Percentiles rank a stretch among this genome's conserved stretches.
Conservation (phyloP, 1,140 invertebrate genomes). For the Lasaia peninsularis region DNA sequence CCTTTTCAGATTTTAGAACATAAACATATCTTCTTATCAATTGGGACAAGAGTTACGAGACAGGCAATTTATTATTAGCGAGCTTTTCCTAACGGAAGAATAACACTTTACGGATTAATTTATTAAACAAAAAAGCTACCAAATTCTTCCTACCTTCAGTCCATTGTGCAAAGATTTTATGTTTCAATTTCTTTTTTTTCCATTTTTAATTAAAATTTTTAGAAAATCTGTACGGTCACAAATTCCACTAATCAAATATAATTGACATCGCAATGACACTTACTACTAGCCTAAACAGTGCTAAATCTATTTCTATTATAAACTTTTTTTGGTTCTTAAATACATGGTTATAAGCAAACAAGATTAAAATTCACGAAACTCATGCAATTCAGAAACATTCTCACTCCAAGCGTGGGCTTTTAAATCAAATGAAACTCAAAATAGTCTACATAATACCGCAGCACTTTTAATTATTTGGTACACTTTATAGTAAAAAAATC, state of each 20-base stretch:
- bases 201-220: conserved; percentile 60
- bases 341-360: conserved; percentile 31
- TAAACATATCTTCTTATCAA: conserved; percentile 4
- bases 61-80: not conserved
- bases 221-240: conserved; percentile 63
- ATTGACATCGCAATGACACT: conserved; percentile 75
- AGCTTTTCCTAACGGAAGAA: not conserved
- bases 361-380: conserved; percentile 29
- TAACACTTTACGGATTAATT: not conserved
- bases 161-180: conserved; percentile 13
- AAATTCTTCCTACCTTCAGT: not conserved
- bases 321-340: conserved; percentile 61
- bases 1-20: not conserved
- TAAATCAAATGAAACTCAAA: conserved; percentile 51
- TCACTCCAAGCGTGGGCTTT: conserved; percentile 35
- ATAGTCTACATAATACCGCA: conserved; percentile 36
- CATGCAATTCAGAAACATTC: conserved; percentile 49
- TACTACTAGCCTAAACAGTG: conserved; percentile 71
- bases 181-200: conserved; percentile 20
- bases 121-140: not conserved
- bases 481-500: conserved; percentile 49
- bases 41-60: no score
- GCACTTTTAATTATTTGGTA: conserved; percentile 49
- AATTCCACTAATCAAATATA: conserved; percentile 69
- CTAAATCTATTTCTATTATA: conserved; percentile 64